Percentiles rank a stretch among this genome's conserved stretches.
Conservation (phyloP, 2,797 vertebrate species). For the Muraenolepis orangiensis region DNA sequence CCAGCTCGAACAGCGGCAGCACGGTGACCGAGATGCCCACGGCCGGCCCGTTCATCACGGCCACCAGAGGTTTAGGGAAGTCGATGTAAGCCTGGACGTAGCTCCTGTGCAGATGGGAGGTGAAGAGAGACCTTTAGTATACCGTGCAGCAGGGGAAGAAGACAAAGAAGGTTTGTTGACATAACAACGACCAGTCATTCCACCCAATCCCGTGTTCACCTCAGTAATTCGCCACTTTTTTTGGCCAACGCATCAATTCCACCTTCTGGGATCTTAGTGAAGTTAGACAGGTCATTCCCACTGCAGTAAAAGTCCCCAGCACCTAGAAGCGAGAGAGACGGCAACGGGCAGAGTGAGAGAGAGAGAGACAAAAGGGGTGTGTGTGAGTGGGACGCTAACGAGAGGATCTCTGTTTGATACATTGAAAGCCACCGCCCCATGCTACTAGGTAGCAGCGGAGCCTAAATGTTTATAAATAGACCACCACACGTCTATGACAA, state of each 20-base stretch:
- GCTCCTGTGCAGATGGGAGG: conserved; percentile 59
- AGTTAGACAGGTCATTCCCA: conserved; percentile 90
- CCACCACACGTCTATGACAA: too few relatives aligned
- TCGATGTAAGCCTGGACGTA: conserved; percentile 87
- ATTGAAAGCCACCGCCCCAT: too few relatives aligned
- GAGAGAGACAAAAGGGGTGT: too few relatives aligned
- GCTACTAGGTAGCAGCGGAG: too few relatives aligned
- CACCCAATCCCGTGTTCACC: conserved; percentile 58
- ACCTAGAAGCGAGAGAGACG: conserved; percentile 64
- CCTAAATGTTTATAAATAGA: too few relatives aligned
- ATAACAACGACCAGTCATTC: background rate
- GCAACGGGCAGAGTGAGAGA: background rate
- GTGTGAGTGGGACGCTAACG: background rate
- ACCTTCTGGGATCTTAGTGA: conserved; percentile 58
- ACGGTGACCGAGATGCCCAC: conserved; percentile 83
- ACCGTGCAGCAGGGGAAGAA: background rate
- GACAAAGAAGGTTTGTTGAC: background rate
- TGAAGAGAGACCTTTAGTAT: background rate
- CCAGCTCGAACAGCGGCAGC: conserved; percentile 83
- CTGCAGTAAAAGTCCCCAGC: conserved; percentile 89
- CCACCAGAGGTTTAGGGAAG: conserved; percentile 90
- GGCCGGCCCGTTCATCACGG: conserved; percentile 89
- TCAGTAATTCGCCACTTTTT: conserved; percentile 63
- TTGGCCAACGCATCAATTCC: conserved; percentile 68
- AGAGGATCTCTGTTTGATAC: too few relatives aligned